Percentiles rank a stretch among this genome's conserved stretches.
Evolutionary conservation across 2,888 invertebrate species (phyloP).

Genomic region (Polydrusus tereticollis): DNA sequence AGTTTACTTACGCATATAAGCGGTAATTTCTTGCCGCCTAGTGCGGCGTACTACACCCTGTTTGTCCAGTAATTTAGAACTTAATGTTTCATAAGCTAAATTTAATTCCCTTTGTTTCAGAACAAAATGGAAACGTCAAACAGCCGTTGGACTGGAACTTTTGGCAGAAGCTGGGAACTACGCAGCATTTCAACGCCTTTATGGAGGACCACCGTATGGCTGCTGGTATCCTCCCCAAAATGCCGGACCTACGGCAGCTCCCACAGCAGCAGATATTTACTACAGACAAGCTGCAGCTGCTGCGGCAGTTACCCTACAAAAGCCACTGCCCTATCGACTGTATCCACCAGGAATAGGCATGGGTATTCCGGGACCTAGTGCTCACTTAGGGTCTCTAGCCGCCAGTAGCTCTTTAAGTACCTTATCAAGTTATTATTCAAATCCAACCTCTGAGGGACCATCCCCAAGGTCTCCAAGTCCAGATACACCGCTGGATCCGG

Average conservation of each 20-base stretch:
- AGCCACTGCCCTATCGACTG: conserved; percentile 85
- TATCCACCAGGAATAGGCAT: conserved; percentile 74
- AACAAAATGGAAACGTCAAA: conserved; percentile 99
- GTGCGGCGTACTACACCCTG: too few relatives aligned
- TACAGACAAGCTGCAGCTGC: conserved; percentile 86
- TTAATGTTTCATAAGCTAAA: neutral
- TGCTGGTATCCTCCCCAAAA: conserved; percentile 74
- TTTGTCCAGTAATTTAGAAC: too few relatives aligned
- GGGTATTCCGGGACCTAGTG: conserved; percentile 77
- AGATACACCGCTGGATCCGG: conserved; percentile 74
- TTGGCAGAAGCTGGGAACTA: conserved; percentile 98
- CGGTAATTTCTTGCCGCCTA: too few relatives aligned
- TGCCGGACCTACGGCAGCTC: conserved; percentile 71
- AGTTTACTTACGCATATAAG: too few relatives aligned
- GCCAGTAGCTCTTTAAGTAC: conserved; percentile 76
- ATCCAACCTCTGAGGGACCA: conserved; percentile 70
- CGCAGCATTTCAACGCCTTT: conserved; percentile 97
- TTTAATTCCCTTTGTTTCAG: conserved; percentile 70
- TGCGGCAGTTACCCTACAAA: conserved; percentile 81
- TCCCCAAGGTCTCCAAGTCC: conserved; percentile 68
- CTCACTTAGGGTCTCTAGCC: conserved; percentile 76
- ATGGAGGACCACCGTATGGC: conserved; percentile 82
- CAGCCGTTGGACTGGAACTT: conserved; percentile 96
- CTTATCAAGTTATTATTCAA: conserved; percentile 72
- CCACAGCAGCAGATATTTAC: conserved; percentile 82